These are phyloP conservation scores for Eubasilissa regina DNA, from an alignment of 1,140 invertebrate genomes.

Conservation along the genomic window DNA sequence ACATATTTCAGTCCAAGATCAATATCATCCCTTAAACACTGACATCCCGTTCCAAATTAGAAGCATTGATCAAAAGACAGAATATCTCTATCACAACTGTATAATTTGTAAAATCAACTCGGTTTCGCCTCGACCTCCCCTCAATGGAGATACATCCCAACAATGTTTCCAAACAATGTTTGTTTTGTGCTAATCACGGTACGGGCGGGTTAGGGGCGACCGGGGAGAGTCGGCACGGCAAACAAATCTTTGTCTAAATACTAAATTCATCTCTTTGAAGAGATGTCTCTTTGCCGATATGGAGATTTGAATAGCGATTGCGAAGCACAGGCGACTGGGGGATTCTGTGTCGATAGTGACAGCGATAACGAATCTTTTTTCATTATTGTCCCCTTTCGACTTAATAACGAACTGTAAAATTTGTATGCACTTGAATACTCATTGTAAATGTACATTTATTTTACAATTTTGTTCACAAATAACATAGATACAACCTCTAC, in stretches of 20 bases:
- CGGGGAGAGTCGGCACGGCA: constrained; percentile 44
- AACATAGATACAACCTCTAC: too few species aligned
- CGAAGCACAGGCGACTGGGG: not conserved
- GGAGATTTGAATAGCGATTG: constrained; percentile 49
- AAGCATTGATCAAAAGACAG: constrained; percentile 38
- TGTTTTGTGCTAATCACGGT: constrained; percentile 57
- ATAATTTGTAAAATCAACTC: constrained; percentile 42
- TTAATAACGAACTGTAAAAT: too few species aligned
- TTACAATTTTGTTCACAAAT: too few species aligned
- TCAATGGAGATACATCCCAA: constrained; percentile 17
- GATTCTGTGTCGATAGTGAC: constrained; percentile 34
- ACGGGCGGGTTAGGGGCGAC: constrained; percentile 33
- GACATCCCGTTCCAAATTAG: constrained; percentile 24
- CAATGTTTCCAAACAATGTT: constrained; percentile 58
- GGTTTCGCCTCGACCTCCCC: constrained; percentile 5
- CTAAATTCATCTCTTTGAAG: constrained; percentile 59
- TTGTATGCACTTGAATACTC: too few species aligned
- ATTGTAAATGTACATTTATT: too few species aligned
- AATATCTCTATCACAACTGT: constrained; percentile 8
- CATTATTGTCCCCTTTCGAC: not conserved
- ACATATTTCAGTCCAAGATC: not conserved
- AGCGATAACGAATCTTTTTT: constrained; percentile 16
- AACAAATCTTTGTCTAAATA: constrained; percentile 61
- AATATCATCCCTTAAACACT: constrained; percentile 4
- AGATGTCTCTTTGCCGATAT: constrained; percentile 59